Evolutionary conservation across 1,140 invertebrate genomes (phyloP).

Genomic region (Lethocerus indicus): DNA sequence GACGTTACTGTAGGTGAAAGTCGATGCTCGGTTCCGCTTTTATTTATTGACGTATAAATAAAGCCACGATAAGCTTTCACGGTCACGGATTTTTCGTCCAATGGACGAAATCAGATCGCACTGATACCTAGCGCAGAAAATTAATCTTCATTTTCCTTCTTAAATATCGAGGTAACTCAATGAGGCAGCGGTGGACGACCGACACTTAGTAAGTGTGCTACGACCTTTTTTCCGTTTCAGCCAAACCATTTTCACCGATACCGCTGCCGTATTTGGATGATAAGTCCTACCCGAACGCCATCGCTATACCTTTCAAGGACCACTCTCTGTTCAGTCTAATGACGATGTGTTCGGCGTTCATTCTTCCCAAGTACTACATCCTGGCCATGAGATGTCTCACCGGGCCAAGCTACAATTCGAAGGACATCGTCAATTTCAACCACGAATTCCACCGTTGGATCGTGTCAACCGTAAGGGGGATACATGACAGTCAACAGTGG

Average conservation of each 20-base stretch:
- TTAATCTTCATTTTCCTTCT: too few species aligned
- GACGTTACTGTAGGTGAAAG: too few species aligned
- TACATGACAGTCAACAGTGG: background rate
- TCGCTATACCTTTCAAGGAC: slow-evolving; percentile 14
- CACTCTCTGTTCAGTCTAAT: slow-evolving; percentile 14
- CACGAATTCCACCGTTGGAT: slow-evolving; percentile 12
- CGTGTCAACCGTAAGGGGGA: background rate
- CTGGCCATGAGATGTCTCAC: slow-evolving; percentile 14
- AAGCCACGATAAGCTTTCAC: too few species aligned
- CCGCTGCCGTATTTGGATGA: slow-evolving; percentile 15
- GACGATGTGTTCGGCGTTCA: slow-evolving; percentile 8
- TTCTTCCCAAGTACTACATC: slow-evolving; percentile 17
- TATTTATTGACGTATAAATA: too few species aligned
- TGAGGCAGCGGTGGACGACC: too few species aligned
- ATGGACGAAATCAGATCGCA: too few species aligned
- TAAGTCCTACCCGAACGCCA: slow-evolving; percentile 12
- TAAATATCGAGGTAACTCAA: too few species aligned
- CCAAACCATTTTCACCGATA: slow-evolving; percentile 9
- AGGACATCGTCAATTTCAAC: slow-evolving; percentile 14
- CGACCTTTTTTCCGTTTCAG: background rate
- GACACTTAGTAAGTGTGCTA: too few species aligned
- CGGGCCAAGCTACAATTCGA: background rate
- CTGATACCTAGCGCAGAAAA: too few species aligned
- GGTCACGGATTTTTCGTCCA: too few species aligned
- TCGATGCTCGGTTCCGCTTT: too few species aligned